Evolutionary conservation across 2,797 vertebrate genomes (phyloP).

Genomic region (Falco cherrug): DNA sequence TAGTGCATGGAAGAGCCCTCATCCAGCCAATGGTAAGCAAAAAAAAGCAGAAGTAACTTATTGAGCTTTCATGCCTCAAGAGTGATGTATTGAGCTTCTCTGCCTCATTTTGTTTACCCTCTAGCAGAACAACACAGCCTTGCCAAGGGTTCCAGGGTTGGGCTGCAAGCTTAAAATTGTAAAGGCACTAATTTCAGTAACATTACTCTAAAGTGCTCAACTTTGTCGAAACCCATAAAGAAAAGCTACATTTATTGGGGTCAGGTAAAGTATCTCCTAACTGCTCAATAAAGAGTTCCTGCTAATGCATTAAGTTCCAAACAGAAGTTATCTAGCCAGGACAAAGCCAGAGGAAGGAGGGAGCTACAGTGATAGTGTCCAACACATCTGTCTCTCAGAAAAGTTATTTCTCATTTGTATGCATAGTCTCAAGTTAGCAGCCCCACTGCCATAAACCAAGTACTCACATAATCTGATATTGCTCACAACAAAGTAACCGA

Average conservation of each 20-base stretch:
- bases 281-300: neutral
- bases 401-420: neutral
- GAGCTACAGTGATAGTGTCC: neutral
- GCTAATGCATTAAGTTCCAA: neutral
- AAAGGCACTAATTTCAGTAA: neutral
- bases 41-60: neutral
- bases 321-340: neutral
- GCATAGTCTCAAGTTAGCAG: neutral
- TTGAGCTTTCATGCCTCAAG: neutral
- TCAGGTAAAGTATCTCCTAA: neutral
- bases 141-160: neutral
- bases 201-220: neutral
- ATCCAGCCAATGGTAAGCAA: neutral
- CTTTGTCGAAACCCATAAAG: neutral
- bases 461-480: conserved; percentile 96
- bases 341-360: neutral
- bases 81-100: neutral
- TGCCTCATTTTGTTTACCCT: neutral
- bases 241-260: neutral
- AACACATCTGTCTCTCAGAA: neutral
- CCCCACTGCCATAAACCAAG: neutral
- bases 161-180: neutral
- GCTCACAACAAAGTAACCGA: conserved; percentile 98
- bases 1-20: neutral
- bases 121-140: neutral